Base-by-base conservation (phyloP, 2,888 invertebrate genomes). In the Caenorhabditis panamensis region DNA sequence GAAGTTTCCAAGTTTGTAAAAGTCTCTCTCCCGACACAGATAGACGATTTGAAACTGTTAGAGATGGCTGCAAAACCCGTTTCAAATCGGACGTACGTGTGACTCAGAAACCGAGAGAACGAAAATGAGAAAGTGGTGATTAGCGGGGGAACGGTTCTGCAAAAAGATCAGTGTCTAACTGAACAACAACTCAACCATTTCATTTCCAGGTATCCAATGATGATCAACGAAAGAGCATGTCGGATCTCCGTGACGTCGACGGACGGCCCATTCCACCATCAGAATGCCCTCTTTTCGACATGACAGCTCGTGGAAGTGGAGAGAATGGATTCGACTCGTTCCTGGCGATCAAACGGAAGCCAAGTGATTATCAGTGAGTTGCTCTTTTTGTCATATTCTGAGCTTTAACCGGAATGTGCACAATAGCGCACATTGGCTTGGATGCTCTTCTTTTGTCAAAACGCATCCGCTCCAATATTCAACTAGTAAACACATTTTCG, bases 231-330 rank as follows among this genome's bases (percentile, higher is more conserved):
- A 76, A 72, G 47, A 67, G 66, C 18, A 66, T 81, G 81, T 81
- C 81, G 26, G 81, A 81, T 56, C 54, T 81, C 8, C 76, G 71
- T 24, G 59, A 71, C 18, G 31, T 71, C 31, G 79, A 84, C 20
- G 97, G 98, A 92, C 95, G 96, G 92, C 95, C 97, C 87, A 93
- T 99, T 86, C 96, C 97, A 91, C 97, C 97, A 91, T 96, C 97
- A 92, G 98, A 99, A 92, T 97, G 97, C 92, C 98, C 98, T 53
- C 93, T 89, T 28, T 37, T 72, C 22, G 58, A 77, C 49, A 73
- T 84, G 71, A 73, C 80, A 1, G 73, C 77, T n/a, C 66, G 79
- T 68, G 72, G 69, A 44, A 82, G 89, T 87, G 81, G 91, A 90
- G 63, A 92, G 95, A 96, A 96, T 92, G 77, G 77, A 28, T 72